phyloP scores from a whole-genome alignment of 2,797 vertebrate species.

The Phoeniculus purpureus region DNA sequence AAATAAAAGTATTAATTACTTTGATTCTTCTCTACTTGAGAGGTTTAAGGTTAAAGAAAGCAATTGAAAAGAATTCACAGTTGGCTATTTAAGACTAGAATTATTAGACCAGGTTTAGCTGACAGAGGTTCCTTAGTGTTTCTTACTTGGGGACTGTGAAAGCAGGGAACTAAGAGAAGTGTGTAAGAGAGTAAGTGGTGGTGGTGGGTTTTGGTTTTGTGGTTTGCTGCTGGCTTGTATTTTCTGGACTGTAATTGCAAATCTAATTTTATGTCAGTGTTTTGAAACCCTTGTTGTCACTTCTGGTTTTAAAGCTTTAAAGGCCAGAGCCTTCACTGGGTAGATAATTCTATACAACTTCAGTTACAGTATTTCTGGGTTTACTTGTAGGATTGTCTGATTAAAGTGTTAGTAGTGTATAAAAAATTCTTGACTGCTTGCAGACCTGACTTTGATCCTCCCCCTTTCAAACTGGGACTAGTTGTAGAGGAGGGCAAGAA shows the following conservation, averaged over 20 bases:
- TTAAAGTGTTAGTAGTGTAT: neutral
- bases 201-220: too few relatives aligned
- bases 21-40: neutral
- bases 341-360: neutral
- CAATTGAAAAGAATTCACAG: neutral
- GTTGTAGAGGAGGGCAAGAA: neutral
- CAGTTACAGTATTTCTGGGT: neutral
- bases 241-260: neutral
- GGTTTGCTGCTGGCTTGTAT: too few relatives aligned
- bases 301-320: neutral
- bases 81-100: neutral
- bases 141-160: neutral
- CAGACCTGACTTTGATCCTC: neutral
- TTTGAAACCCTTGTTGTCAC: neutral
- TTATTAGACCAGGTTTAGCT: neutral
- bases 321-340: neutral
- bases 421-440: neutral
- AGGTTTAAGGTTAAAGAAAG: neutral
- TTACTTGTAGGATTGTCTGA: neutral
- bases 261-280: neutral
- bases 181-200: neutral
- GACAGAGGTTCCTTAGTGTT: neutral
- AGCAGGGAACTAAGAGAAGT: neutral
- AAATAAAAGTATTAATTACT: neutral
- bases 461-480: neutral